Evolutionary conservation across 2,113 vertebrate genomes (phyloP).

Genomic region (Anoura caudifer): DNA sequence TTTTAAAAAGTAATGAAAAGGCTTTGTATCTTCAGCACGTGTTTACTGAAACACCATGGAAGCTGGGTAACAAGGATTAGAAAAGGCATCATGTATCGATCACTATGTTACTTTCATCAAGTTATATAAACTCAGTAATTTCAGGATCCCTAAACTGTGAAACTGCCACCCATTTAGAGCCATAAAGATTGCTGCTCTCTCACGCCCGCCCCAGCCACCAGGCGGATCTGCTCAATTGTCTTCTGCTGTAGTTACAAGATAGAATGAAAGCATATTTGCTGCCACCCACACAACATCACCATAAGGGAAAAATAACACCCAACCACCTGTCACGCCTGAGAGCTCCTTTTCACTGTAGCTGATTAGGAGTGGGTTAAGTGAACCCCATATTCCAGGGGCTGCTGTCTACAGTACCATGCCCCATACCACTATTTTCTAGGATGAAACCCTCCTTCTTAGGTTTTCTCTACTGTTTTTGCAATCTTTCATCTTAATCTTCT

Average conservation of each 20-base stretch:
- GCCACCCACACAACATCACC: background rate
- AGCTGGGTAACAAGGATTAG: background rate
- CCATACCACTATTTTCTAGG: background rate
- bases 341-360: background rate
- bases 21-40: background rate
- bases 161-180: rapidly evolving
- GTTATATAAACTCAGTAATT: background rate
- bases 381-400: rapidly evolving
- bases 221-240: background rate
- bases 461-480: background rate
- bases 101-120: background rate
- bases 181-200: background rate
- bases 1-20: background rate
- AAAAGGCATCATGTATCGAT: background rate
- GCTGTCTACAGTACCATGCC: too few relatives aligned
- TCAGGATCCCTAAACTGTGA: background rate
- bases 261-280: background rate
- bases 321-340: too few relatives aligned
- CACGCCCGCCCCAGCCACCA: too few relatives aligned
- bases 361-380: background rate
- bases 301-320: too few relatives aligned
- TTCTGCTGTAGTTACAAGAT: background rate
- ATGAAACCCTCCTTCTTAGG: background rate
- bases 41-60: background rate
- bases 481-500: background rate